phyloP scores from a whole-genome alignment of 2,888 invertebrate species.

The Thelaira solivaga region DNA sequence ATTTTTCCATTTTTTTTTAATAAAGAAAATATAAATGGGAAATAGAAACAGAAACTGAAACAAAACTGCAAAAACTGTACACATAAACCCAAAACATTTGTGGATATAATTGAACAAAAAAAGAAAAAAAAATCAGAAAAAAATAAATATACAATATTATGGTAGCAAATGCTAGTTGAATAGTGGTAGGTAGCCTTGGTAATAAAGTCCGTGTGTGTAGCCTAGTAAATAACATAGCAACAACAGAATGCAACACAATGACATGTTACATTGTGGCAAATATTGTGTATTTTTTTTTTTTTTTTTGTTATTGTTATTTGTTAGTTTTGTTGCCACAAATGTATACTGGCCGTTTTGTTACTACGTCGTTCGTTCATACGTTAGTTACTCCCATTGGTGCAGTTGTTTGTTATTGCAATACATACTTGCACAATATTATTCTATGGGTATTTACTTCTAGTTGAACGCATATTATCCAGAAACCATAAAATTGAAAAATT shows the following conservation, averaged over 20 bases:
- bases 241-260: constrained; percentile 38
- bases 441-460: constrained; percentile 69
- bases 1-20: constrained; percentile 46
- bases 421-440: constrained; percentile 35
- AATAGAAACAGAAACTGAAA: constrained; percentile 30
- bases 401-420: constrained; percentile 44
- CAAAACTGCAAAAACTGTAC: constrained; percentile 50
- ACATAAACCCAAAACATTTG: constrained; percentile 22
- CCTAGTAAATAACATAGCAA: constrained; percentile 31
- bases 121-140: not conserved
- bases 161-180: constrained; percentile 53
- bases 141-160: constrained; percentile 28
- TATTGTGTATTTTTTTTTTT: not conserved
- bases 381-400: constrained; percentile 47
- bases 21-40: constrained; percentile 27
- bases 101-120: constrained; percentile 27
- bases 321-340: constrained; percentile 39
- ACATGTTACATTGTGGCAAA: constrained; percentile 58
- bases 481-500: constrained; percentile 74
- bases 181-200: constrained; percentile 54
- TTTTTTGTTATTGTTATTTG: not conserved
- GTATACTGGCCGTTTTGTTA: constrained; percentile 37
- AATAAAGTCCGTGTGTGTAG: constrained; percentile 54
- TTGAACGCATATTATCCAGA: constrained; percentile 74
- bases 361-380: no score